Conservation (phyloP, 2,113 vertebrate genomes). For the Maccullochella peelii region DNA sequence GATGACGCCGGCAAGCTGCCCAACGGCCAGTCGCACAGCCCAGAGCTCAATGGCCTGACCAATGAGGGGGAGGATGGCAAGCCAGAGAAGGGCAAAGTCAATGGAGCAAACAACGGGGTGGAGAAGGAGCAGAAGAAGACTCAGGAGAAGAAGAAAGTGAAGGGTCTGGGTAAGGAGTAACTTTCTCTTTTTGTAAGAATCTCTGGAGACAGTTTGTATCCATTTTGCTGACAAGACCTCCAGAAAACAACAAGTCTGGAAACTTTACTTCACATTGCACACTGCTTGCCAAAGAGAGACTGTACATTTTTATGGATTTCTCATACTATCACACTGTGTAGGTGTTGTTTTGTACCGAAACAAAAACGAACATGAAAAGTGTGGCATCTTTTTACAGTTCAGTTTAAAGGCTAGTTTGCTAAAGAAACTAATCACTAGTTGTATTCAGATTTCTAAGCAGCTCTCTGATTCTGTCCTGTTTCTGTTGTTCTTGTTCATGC, state of each 20-base stretch:
- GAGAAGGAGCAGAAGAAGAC: conserved; percentile 90
- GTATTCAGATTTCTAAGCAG: not conserved
- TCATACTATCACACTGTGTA: not conserved
- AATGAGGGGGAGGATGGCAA: conserved; percentile 85
- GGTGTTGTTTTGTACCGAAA: not conserved
- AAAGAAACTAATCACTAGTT: not conserved
- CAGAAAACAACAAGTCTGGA: not conserved
- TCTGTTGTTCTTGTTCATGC: conserved; percentile 9
- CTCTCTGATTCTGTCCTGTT: not conserved
- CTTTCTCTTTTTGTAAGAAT: not conserved
- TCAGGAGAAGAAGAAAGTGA: conserved; percentile 96
- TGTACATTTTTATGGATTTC: not conserved
- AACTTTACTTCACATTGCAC: not conserved
- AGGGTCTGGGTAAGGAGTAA: conserved; percentile 89
- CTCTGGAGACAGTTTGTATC: not conserved
- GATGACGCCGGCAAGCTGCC: conserved; percentile 84
- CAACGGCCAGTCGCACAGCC: conserved; percentile 88
- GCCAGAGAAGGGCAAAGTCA: conserved; percentile 80
- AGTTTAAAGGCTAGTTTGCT: not conserved
- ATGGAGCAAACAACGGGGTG: conserved; percentile 77
- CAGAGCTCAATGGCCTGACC: conserved; percentile 87
- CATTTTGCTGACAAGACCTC: not conserved
- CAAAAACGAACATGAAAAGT: not conserved
- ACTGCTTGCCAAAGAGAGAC: not conserved
- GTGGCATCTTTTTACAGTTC: not conserved